A percentile compares a stretch with the other conserved stretches of the same genome.
Evolutionary conservation across 2,113 vertebrate genomes (phyloP).

Genomic region (Dipodomys spectabilis): DNA sequence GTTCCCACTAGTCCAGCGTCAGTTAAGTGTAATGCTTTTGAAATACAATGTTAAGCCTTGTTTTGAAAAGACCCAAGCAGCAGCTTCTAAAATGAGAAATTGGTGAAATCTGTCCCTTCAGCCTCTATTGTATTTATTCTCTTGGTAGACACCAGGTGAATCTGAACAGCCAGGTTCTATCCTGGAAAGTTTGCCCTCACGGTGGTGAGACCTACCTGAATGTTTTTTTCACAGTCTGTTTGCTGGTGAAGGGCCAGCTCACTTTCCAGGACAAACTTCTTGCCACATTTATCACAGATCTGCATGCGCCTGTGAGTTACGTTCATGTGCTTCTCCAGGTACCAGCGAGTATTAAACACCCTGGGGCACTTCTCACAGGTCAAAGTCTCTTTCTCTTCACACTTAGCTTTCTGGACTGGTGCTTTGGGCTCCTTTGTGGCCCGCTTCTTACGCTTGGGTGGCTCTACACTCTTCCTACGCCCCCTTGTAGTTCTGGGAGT

Average conservation of each 20-base stretch:
- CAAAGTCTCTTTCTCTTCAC: constrained; percentile 96
- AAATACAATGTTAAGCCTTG: constrained; percentile 59
- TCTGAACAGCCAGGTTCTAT: constrained; percentile 71
- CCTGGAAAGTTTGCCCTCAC: constrained; percentile 76
- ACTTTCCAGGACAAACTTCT: constrained; percentile 99
- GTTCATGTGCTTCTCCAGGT: constrained; percentile 99
- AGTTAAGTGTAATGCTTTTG: constrained; percentile 59
- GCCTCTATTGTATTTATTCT: constrained; percentile 69
- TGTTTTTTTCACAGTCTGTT: constrained; percentile 99
- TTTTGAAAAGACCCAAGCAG: constrained; percentile 69
- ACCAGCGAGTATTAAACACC: constrained; percentile 99
- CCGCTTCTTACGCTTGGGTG: constrained; percentile 91
- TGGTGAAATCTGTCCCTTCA: constrained; percentile 75
- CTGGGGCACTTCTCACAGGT: constrained; percentile 98
- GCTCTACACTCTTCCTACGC: constrained; percentile 90
- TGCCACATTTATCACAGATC: constrained; percentile 99
- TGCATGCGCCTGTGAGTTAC: constrained; percentile 99
- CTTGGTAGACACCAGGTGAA: constrained; percentile 67
- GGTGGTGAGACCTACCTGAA: constrained; percentile 93
- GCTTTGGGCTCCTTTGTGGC: constrained; percentile 88
- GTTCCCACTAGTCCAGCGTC: constrained; percentile 71
- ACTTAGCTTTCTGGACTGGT: constrained; percentile 89
- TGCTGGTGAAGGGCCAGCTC: constrained; percentile 99
- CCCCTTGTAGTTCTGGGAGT: constrained; percentile 92
- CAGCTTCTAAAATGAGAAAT: constrained; percentile 42